Conservation (phyloP, 2,113 vertebrate genomes). For the Hippocampus mohnikei region DNA sequence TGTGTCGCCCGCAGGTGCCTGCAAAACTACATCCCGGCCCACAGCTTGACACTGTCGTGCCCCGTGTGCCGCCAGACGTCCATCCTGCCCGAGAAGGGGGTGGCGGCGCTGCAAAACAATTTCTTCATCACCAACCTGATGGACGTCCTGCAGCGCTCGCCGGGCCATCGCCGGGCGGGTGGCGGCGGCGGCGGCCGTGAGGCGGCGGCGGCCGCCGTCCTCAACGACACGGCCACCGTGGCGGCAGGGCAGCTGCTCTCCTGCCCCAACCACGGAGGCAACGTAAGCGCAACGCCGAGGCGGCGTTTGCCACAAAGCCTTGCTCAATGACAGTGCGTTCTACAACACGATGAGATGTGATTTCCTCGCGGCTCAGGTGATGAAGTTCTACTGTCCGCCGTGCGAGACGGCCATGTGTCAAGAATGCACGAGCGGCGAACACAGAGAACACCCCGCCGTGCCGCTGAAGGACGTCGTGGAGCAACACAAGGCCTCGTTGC, state of each 20-base stretch:
- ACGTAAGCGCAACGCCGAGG: conserved; percentile 72
- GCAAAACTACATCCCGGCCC: conserved; percentile 94
- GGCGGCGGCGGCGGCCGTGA: conserved; percentile 71
- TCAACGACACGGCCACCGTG: conserved; percentile 82
- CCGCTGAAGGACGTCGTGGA: conserved; percentile 94
- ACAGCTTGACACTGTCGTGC: conserved; percentile 93
- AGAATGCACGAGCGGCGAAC: conserved; percentile 91
- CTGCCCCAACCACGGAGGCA: conserved; percentile 93
- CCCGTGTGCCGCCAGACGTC: conserved; percentile 96
- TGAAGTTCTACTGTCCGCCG: conserved; percentile 97
- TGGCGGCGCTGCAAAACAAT: conserved; percentile 95
- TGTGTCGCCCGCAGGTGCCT: conserved; percentile 78
- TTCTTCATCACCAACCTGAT: conserved; percentile 99
- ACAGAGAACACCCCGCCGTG: conserved; percentile 90
- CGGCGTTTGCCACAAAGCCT: too few species aligned
- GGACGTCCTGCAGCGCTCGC: conserved; percentile 91
- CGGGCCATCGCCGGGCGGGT: conserved; percentile 51
- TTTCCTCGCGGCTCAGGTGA: conserved; percentile 74
- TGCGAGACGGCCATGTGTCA: conserved; percentile 98
- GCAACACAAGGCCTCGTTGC: conserved; percentile 91
- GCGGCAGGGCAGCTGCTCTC: conserved; percentile 86
- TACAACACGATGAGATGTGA: not conserved
- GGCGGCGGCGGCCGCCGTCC: conserved; percentile 75
- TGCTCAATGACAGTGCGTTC: too few species aligned
- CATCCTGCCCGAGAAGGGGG: conserved; percentile 96